phyloP scores from a whole-genome alignment of 2,888 invertebrate genomes.

The Branchinecta sandiegonensis region DNA sequence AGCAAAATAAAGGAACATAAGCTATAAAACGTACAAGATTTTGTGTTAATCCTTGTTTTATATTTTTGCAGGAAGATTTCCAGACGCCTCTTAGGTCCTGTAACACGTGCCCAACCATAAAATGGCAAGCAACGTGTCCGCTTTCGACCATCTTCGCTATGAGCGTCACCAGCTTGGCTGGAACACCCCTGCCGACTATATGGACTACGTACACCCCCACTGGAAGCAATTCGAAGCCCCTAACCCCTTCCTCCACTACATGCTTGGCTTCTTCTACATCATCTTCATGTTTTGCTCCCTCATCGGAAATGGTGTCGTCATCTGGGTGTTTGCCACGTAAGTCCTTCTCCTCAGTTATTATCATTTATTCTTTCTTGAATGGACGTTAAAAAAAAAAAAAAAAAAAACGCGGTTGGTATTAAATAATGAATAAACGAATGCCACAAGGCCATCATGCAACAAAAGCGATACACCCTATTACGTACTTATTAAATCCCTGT shows the following conservation, averaged over 20 bases:
- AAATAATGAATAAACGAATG: no score
- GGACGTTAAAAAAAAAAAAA: neutral
- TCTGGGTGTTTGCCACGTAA: conserved; percentile 67
- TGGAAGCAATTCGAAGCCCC: conserved; percentile 55
- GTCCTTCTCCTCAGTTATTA: neutral
- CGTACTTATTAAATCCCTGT: no score
- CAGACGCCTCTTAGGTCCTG: no score
- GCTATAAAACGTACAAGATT: no score
- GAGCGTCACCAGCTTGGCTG: conserved; percentile 43
- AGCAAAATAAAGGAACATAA: no score
- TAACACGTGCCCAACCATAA: no score
- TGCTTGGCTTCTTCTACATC: conserved; percentile 58
- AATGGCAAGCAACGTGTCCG: neutral
- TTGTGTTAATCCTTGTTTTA: no score
- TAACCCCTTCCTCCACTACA: conserved; percentile 61
- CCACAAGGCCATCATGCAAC: no score
- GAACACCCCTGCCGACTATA: conserved; percentile 49
- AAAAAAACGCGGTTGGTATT: no score
- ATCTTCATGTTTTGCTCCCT: conserved; percentile 44
- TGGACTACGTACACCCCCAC: conserved; percentile 49
- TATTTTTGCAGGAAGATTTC: no score
- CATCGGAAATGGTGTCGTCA: conserved; percentile 67
- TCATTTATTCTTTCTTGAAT: neutral
- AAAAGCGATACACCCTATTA: no score
- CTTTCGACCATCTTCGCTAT: conserved; percentile 15